Evolutionary conservation across 2,888 invertebrate genomes (phyloP).

Genomic region (Latheticus oryzae): DNA sequence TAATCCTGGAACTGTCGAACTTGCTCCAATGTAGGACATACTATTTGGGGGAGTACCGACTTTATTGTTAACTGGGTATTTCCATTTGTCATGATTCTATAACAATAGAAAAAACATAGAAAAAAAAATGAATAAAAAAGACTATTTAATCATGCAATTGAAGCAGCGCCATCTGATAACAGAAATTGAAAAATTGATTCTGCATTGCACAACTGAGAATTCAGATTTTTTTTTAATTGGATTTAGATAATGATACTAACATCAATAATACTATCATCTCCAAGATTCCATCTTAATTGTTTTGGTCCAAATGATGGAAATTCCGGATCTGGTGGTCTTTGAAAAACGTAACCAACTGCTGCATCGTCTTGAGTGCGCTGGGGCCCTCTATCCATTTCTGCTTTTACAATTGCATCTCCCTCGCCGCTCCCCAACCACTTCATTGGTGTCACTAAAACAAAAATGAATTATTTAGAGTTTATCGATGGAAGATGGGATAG

Average conservation of each 20-base stretch:
- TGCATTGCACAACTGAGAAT: background rate
- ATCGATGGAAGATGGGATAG: too few species aligned
- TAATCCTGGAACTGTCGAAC: constrained; percentile 68
- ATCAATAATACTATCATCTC: constrained; percentile 89
- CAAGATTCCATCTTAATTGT: constrained; percentile 83
- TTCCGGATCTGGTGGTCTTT: constrained; percentile 85
- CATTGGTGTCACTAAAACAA: constrained; percentile 70
- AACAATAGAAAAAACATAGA: too few species aligned
- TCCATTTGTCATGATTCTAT: constrained; percentile 90
- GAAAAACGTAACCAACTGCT: constrained; percentile 92
- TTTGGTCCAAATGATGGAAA: constrained; percentile 78
- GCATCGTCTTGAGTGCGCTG: constrained; percentile 89
- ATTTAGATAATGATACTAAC: constrained; percentile 71
- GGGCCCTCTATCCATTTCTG: constrained; percentile 76
- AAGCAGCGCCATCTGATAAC: too few species aligned
- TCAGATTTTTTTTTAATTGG: background rate
- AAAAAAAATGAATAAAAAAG: too few species aligned
- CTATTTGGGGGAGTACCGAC: constrained; percentile 66
- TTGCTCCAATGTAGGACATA: constrained; percentile 68
- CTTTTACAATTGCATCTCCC: constrained; percentile 71
- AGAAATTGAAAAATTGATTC: too few species aligned
- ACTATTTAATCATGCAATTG: too few species aligned
- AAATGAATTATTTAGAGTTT: constrained; percentile 21
- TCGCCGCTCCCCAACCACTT: constrained; percentile 81
- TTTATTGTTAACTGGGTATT: constrained; percentile 75